phyloP scores from a whole-genome alignment of 2,113 vertebrate genomes.

The Chionomys nivalis region DNA sequence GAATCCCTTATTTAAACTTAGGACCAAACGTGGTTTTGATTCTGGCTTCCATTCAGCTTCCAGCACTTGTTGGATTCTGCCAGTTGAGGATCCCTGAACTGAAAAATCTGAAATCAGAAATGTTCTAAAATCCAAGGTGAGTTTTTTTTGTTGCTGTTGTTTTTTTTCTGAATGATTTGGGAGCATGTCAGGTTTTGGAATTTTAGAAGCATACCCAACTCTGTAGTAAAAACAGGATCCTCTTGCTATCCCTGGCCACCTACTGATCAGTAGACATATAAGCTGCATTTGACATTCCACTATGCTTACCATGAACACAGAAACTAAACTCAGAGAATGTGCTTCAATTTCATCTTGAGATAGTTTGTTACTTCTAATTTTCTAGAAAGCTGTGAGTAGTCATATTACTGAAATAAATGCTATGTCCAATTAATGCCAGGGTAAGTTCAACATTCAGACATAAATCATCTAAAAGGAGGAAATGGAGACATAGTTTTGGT shows the following conservation, averaged over 20 bases:
- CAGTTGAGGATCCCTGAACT: not conserved
- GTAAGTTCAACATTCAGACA: conserved; percentile 1
- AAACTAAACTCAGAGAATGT: conserved; percentile 18
- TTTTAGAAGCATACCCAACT: not conserved
- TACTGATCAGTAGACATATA: not conserved
- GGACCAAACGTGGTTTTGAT: not conserved
- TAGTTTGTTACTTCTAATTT: conserved; percentile 49
- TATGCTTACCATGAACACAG: not conserved
- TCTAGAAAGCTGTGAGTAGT: conserved; percentile 35
- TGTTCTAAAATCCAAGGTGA: not conserved
- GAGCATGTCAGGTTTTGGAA: not conserved
- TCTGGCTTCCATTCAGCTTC: not conserved
- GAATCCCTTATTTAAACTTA: not conserved
- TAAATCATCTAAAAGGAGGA: too few relatives aligned
- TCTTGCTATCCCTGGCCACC: not conserved
- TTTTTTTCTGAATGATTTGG: not conserved
- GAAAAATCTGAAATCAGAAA: not conserved
- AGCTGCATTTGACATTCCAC: not conserved
- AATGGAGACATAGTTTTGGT: too few relatives aligned
- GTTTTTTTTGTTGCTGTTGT: not conserved
- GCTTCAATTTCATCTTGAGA: not conserved
- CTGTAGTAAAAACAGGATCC: not conserved
- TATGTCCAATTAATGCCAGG: conserved; percentile 22
- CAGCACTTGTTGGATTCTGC: not conserved
- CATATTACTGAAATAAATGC: conserved; percentile 13